Conservation (phyloP, 2,113 vertebrate species). For the Rhegmatorhina hoffmannsi region DNA sequence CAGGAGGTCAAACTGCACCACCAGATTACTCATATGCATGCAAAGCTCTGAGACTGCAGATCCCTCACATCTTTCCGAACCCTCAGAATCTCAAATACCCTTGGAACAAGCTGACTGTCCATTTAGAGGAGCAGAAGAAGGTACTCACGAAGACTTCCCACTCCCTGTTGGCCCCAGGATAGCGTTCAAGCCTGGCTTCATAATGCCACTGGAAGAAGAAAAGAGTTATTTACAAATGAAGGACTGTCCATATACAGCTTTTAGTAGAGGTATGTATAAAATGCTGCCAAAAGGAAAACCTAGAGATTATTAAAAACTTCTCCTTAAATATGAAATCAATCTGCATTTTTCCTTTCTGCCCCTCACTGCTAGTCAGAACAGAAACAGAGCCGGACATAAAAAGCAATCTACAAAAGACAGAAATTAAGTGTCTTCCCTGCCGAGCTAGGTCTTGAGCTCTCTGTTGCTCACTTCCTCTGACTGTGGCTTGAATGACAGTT, state of each 20-base stretch:
- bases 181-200: constrained; percentile 85
- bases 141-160: constrained; percentile 87
- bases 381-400: not conserved
- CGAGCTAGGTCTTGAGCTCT: not conserved
- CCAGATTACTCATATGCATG: not conserved
- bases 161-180: constrained; percentile 84
- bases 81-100: not conserved
- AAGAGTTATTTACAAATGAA: not conserved
- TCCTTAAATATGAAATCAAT: not conserved
- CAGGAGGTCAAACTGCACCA: not conserved
- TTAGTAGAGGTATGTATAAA: not conserved
- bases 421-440: not conserved
- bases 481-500: not conserved
- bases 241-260: not conserved
- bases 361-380: not conserved
- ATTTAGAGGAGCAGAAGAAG: not conserved
- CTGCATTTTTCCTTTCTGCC: not conserved
- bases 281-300: not conserved
- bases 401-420: not conserved
- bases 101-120: not conserved
- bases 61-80: not conserved
- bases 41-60: not conserved
- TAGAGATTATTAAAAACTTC: not conserved
- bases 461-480: not conserved
- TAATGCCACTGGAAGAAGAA: constrained; percentile 78